Conservation (phyloP, 2,113 vertebrate species). For the Elgaria multicarinata region DNA sequence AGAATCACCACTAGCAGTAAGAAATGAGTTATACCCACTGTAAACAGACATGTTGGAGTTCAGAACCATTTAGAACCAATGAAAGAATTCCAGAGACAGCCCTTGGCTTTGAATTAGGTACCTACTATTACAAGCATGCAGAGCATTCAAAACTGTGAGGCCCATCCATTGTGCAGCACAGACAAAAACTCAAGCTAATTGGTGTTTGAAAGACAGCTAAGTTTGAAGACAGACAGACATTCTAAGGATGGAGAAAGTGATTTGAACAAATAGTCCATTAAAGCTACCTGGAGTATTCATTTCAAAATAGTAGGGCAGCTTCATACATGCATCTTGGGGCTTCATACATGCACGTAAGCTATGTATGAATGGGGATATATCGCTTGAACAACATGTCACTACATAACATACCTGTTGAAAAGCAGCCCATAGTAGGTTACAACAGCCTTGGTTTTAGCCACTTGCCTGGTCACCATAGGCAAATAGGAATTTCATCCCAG, state of each 20-base stretch:
- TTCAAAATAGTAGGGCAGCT: neutral
- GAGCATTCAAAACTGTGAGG: neutral
- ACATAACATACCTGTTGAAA: neutral
- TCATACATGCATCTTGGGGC: neutral
- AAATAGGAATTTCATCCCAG: too few species aligned
- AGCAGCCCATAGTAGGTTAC: neutral
- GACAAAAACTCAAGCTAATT: neutral
- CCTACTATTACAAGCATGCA: neutral
- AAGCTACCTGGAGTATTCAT: neutral
- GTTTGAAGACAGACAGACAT: neutral
- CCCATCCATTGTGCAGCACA: neutral
- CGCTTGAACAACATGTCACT: neutral
- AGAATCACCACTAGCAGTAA: rapidly evolving
- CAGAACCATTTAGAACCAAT: neutral
- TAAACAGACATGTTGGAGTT: neutral
- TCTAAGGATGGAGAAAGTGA: neutral
- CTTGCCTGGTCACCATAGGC: too few species aligned
- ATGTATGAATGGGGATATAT: neutral
- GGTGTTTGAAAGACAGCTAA: neutral
- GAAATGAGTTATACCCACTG: neutral
- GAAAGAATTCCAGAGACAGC: neutral
- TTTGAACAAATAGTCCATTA: neutral
- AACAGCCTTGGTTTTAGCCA: neutral
- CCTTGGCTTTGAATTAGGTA: neutral
- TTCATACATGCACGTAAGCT: neutral